phyloP scores from a whole-genome alignment of 2,888 invertebrate species.

The Allacma fusca region DNA sequence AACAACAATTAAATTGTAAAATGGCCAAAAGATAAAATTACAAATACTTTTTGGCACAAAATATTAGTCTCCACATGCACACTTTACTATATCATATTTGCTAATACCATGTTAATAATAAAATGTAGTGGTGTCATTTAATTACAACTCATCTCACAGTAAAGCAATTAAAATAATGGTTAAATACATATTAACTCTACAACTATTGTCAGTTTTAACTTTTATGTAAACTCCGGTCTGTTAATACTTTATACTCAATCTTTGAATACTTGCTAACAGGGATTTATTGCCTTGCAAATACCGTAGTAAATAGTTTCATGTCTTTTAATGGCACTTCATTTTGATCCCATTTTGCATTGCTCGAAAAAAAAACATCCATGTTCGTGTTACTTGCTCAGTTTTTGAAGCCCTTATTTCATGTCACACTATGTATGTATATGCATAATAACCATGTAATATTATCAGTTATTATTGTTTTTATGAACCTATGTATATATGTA shows the following conservation, averaged over 20 bases:
- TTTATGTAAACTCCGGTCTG: not conserved
- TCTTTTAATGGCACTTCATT: constrained; percentile 47
- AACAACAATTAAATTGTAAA: constrained; percentile 7
- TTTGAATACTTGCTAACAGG: not conserved
- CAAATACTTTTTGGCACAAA: constrained; percentile 43
- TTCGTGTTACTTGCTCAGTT: no score
- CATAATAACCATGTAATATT: not conserved
- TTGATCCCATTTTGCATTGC: constrained; percentile 46
- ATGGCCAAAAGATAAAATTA: constrained; percentile 32
- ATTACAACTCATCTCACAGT: constrained; percentile 11
- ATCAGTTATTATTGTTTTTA: not conserved
- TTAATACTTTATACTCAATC: constrained; percentile 19
- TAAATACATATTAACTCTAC: not conserved
- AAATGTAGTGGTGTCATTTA: not conserved
- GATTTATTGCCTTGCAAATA: not conserved
- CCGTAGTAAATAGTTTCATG: constrained; percentile 1
- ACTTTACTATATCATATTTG: not conserved
- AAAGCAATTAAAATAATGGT: not conserved
- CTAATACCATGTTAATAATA: not conserved
- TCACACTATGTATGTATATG: no score
- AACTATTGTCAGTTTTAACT: not conserved
- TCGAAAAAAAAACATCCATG: no score
- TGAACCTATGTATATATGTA: no score
- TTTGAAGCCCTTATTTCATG: constrained; percentile 19
- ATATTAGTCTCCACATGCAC: constrained; percentile 2